Conservation (phyloP, 2,113 vertebrate genomes). For the Dascyllus trimaculatus region DNA sequence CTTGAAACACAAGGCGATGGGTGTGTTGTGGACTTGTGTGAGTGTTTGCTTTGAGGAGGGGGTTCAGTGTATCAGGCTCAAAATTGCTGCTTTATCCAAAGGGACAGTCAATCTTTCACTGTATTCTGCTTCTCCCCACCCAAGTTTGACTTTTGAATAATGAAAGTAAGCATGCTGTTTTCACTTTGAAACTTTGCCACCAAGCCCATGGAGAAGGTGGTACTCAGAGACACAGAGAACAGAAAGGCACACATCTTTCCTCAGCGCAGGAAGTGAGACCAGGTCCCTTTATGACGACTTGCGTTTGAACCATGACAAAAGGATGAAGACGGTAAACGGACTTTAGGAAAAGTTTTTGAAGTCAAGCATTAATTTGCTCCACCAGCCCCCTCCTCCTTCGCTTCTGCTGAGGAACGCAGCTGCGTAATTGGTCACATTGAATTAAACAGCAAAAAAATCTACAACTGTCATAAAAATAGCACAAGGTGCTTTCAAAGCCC, state of each 20-base stretch:
- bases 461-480: constrained; percentile 81
- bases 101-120: constrained; percentile 14
- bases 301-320: constrained; percentile 61
- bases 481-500: constrained; percentile 71
- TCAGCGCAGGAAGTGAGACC: constrained; percentile 32
- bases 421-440: constrained; percentile 71
- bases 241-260: constrained; percentile 21
- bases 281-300: constrained; percentile 21
- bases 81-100: constrained; percentile 24
- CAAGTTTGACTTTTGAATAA: constrained; percentile 39
- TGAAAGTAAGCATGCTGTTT: constrained; percentile 36
- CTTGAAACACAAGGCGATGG: constrained; percentile 56
- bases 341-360: constrained; percentile 70
- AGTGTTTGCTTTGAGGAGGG: constrained; percentile 26
- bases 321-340: constrained; percentile 56
- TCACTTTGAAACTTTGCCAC: constrained; percentile 49
- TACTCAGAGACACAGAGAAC: constrained; percentile 15
- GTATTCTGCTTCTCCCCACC: constrained; percentile 12
- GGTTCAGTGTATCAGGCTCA: constrained; percentile 14
- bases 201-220: constrained; percentile 31
- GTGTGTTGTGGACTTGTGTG: constrained; percentile 35
- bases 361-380: constrained; percentile 68
- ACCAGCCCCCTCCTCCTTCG: constrained; percentile 2
- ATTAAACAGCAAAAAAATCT: constrained; percentile 74
- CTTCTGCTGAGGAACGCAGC: constrained; percentile 45